Conservation (phyloP, 2,797 vertebrate species). For the Lates japonicus region DNA sequence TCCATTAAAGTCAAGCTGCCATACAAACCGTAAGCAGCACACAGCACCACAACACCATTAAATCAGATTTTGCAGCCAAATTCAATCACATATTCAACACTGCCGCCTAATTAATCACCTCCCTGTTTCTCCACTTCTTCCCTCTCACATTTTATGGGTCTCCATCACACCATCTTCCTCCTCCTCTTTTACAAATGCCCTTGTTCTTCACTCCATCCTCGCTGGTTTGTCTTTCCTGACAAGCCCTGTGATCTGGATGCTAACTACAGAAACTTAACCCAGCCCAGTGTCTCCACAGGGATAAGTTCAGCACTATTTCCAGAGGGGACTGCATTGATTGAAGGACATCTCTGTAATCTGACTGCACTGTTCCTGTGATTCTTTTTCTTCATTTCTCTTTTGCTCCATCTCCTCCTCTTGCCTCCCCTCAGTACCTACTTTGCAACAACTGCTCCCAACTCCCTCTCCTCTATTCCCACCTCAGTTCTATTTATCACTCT, state of each 20-base stretch:
- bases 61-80: slow-evolving; percentile 62
- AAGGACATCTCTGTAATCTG: slow-evolving; percentile 57
- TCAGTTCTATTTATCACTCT: not conserved
- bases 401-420: not conserved
- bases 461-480: slow-evolving; percentile 14
- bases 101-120: slow-evolving; percentile 60
- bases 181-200: slow-evolving; percentile 30
- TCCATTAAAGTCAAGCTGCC: slow-evolving; percentile 69
- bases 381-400: slow-evolving; percentile 5
- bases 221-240: slow-evolving; percentile 28
- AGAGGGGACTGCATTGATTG: slow-evolving; percentile 38
- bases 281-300: slow-evolving; percentile 15
- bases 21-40: slow-evolving; percentile 51
- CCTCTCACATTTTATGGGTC: slow-evolving; percentile 26
- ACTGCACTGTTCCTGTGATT: slow-evolving; percentile 9
- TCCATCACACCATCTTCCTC: slow-evolving; percentile 15
- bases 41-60: slow-evolving; percentile 59
- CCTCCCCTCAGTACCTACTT: slow-evolving; percentile 9
- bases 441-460: slow-evolving; percentile 27
- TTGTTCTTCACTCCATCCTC: slow-evolving; percentile 11
- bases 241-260: slow-evolving; percentile 39
- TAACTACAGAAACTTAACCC: slow-evolving; percentile 29
- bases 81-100: slow-evolving; percentile 73
- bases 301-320: slow-evolving; percentile 26
- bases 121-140: slow-evolving; percentile 15